Evolutionary conservation across 92 coral and sea anemone species (phyloP), one percentile per base, ranked within the genome.

Genomic region (Phenganax stokvisi): DNA sequence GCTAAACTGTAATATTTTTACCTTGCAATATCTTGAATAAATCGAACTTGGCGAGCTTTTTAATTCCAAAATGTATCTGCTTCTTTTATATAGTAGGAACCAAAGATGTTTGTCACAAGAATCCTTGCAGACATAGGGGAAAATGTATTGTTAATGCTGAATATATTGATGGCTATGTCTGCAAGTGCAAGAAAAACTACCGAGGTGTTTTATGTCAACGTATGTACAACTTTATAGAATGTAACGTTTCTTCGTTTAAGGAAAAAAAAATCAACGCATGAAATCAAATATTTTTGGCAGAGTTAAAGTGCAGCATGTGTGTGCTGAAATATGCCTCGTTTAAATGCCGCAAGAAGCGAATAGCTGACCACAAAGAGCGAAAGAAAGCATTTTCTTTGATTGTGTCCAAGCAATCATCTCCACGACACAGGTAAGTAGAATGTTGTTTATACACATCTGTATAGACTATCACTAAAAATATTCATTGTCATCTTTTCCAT

Each of bases 161-260:
- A 27, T 76, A 74, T 51, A 85, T 96, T 44, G 97, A 90, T 85
- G 99, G 99, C 12, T 96, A 90, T 61, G 81, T 58, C 37, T 96
- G 99, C 74, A 78, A 86, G 0, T 96, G 99, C 69, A 82, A 83
- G n/a, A 84, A 89, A 12, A 91, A 92, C 80, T 96, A 81, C 80
- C 93, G 90, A 54, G 99, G 99, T 44, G 83, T 96, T 16, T 80
- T 87, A 72, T 96, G 99, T 61, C 87, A 79, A 8, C 88, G 99
- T 96, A 77, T 75, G 91, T 76, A 37, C 12, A 29, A 2, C 1
- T 20, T 54, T 51, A 20, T 29, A 28, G 71, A 65, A 28, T 65
- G 31, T 37, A 37, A 37, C 5, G 2, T 37, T 37, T 37, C 47
- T 37, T 37, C 5, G 47, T 5, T 68, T 0, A 3, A 64, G 47